phyloP scores from a whole-genome alignment of 2,113 vertebrate genomes.

The Crotalus tigris region DNA sequence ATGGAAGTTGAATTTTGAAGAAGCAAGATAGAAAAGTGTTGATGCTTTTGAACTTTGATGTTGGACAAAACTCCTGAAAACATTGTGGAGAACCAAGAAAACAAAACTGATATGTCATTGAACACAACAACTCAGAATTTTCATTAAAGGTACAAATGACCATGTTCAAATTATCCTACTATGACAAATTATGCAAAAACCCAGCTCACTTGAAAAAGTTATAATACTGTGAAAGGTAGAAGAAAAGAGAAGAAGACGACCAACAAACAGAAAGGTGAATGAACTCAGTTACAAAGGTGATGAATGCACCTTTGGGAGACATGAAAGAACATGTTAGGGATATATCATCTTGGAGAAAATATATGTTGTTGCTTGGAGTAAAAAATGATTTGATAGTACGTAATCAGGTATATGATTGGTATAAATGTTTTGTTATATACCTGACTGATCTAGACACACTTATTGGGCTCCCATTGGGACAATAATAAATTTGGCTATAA shows the following conservation, averaged over 20 bases:
- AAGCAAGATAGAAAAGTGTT: background rate
- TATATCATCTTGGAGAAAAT: background rate
- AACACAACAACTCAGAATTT: background rate
- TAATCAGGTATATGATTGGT: no score
- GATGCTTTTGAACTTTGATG: background rate
- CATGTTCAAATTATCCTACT: background rate
- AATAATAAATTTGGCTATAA: background rate
- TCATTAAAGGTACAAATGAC: background rate
- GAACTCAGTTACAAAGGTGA: background rate
- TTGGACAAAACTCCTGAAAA: background rate
- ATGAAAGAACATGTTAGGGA: background rate
- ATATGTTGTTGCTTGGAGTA: no score
- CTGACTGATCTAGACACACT: background rate
- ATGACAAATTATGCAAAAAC: background rate
- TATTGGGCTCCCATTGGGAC: background rate
- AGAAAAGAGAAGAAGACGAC: background rate
- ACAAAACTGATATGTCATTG: background rate
- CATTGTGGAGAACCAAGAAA: background rate
- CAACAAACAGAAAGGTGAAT: background rate
- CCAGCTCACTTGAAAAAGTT: background rate
- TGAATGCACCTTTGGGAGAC: background rate
- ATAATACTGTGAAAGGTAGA: background rate
- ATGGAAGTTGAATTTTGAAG: background rate
- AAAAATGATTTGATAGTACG: no score
- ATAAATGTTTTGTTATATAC: background rate